Evolutionary conservation across 2,113 vertebrate genomes (phyloP), one percentile per base, ranked within the genome.

Genomic region (Edolisoma coerulescens): DNA sequence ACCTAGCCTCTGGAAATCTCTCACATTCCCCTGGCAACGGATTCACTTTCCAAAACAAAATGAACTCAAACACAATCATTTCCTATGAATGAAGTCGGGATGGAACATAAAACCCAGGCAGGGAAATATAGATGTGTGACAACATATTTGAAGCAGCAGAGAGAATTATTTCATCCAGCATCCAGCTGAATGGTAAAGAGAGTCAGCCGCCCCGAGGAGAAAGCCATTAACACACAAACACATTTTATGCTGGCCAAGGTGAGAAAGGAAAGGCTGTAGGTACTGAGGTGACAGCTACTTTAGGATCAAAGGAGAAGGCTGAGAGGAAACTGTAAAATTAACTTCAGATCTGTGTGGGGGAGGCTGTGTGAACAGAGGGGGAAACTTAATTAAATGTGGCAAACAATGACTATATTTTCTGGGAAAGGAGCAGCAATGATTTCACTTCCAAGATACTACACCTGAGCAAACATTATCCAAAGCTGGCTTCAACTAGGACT

Each of bases 21-120:
- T 87, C 22, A 2, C 93, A 87, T 95, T 94, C 89, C 54, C 93
- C 84, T 96, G 95, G 94, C 95, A 95, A 95, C 1, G 0, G 79
- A 95, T 92, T 90, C 67, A 90, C 56, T 96, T 96, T 97, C 89
- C 96, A 95, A 96, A 97, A 96, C 94, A 95, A 94, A 95, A 95
- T 74, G 28, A 96, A 90, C 63, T 84, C 65, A 93, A 86, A 12
- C 75, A 75, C 74, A 80, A 84, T 65, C 7, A 93, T 91, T 96
- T 94, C 93, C 95, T 95, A 54, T 86, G 84, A 97, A 92, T 90
- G 82, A 88, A 92, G 65, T 17, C 1, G 1, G 42, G 86, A 91
- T 42, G 80, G 86, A 96, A 94, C 68, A 96, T 83, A 90, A 95
- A 96, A 94, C 84, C 47, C 65, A 33, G 78, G 76, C 56, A 0